Base-by-base conservation (phyloP, 2,113 vertebrate species). In the Oplegnathus fasciatus region DNA sequence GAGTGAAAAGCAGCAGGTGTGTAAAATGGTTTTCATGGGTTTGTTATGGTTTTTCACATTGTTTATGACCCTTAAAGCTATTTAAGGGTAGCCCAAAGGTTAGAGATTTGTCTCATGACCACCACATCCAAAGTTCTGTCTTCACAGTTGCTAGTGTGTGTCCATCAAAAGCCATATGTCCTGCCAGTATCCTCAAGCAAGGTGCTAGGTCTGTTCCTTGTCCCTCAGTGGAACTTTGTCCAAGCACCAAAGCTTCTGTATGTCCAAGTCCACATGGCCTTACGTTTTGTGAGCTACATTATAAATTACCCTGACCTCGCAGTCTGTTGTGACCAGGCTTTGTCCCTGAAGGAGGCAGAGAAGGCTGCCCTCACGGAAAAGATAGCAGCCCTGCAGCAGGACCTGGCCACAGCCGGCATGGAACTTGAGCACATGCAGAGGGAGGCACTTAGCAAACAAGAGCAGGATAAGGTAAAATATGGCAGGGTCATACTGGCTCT, bases 341-440 rank as follows among this genome's bases (percentile, higher is more conserved):
- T 97, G 71, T 95, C 94, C 61, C 92, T 95, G 82, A 96, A 94
- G 72, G 97, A 97, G 70, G 86, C 80, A 0, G 96, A 97, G 84
- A 95, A 92, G 85, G 93, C 74, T 40, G 82, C 82, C 60, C 88
- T 97, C 42, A 74, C 46, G 0, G 92, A 96, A 65, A 93, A 93
- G 74, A 89, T 97, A 24, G 88, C 86, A 9, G 73, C 87, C 6
- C 82, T 95, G 26, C 87, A 91, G 9, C 84, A 90, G 61, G 94
- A 96, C 61, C 90, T 97, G 64, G 88, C 86, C 37, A 89, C 68
- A 9, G 73, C 34, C 4, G 88, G 60, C 40, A 85, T 90, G 86
- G 95, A 97, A 84, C 89, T 89, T 6, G 94, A 96, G 48, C 84
- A 61, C 32, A 86, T 91, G 44, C 92, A 91, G 60, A 92, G 94